phyloP scores from a whole-genome alignment of 2,113 vertebrate species.

The Heptranchias perlo region DNA sequence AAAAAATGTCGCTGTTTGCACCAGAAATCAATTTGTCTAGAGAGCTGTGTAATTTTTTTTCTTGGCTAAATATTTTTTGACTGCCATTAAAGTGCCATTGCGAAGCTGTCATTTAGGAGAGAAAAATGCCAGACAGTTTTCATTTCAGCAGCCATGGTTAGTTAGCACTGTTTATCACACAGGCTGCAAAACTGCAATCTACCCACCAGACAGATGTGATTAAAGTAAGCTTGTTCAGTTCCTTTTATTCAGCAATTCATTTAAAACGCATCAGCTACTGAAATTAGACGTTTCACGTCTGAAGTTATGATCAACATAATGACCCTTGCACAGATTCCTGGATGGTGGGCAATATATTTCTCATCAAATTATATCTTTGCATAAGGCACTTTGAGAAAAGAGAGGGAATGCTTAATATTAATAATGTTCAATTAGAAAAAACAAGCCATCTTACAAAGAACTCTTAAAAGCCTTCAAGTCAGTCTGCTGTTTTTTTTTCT shows the following conservation, averaged over 20 bases:
- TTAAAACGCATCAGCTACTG: constrained; percentile 3
- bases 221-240: constrained; percentile 25
- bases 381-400: not conserved
- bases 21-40: not conserved
- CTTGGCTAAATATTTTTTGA: not conserved
- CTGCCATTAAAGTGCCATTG: constrained; percentile 3
- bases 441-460: not conserved
- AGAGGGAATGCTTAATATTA: constrained; percentile 1
- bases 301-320: constrained; percentile 24
- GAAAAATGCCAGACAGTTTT: not conserved
- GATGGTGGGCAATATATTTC: not conserved
- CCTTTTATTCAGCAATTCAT: constrained; percentile 34
- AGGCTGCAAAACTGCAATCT: not conserved
- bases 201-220: constrained; percentile 22
- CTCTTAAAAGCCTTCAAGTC: not conserved
- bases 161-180: constrained; percentile 22
- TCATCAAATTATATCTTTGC: not conserved
- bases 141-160: constrained; percentile 23
- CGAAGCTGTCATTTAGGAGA: not conserved
- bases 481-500: not conserved
- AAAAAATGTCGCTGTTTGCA: not conserved
- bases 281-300: not conserved
- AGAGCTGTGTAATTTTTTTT: not conserved
- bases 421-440: constrained; percentile 24
- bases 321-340: constrained; percentile 11